Base-by-base conservation (phyloP, 1,140 invertebrate species). In the Drosophila funebris region DNA sequence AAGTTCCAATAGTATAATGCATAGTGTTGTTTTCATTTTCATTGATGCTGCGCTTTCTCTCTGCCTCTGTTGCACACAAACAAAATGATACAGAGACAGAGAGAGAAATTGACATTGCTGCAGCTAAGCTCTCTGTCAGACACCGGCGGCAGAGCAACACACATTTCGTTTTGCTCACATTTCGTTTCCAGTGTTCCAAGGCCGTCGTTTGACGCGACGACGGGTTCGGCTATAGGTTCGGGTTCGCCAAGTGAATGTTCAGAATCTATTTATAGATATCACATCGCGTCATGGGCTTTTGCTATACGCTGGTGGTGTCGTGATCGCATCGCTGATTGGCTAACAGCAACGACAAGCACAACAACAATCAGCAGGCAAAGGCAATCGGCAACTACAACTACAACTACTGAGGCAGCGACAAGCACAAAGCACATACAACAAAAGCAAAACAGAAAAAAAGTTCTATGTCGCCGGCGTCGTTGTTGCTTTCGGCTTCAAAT, bases 191-290 rank as follows among this genome's bases (percentile, higher is more conserved):
- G 48, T 67, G 69, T 67, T 72, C 69, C 69, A 72, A 72, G 69
- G 69, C 69, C 69, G 62, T 44, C 69, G 62, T 67, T 52, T 50
- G 53, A 27, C 44, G 44, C 53, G 13, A 67, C 64, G 46, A 36
- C 39, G 44, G 22, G 48, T 52, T 52, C 44, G 61, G 37, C 33
- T 62, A 44, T 54, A 41, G 60, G 44, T 57, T 62, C 62, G 70
- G 56, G 48, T 37, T 13, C 56, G 61, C 54, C 33, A 68, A 82
- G 81, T 90, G 84, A 89, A 89, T 82, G 87, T 90, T 61, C 33
- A 69, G 64, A 60, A 69, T 76, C 88, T 90, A 90, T 88, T 90
- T 90, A 73, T 90, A 90, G 89, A 61, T 60, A 13, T 37, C 66
- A 24, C 73, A 69, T 90, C 88, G 56, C 88, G 75, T 90, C 83